A percentile compares a stretch with the other conserved stretches of the same genome.
These are phyloP conservation scores for Zelleria hepariella DNA, from an alignment of 2,888 invertebrate genomes.

Conservation along the genomic window DNA sequence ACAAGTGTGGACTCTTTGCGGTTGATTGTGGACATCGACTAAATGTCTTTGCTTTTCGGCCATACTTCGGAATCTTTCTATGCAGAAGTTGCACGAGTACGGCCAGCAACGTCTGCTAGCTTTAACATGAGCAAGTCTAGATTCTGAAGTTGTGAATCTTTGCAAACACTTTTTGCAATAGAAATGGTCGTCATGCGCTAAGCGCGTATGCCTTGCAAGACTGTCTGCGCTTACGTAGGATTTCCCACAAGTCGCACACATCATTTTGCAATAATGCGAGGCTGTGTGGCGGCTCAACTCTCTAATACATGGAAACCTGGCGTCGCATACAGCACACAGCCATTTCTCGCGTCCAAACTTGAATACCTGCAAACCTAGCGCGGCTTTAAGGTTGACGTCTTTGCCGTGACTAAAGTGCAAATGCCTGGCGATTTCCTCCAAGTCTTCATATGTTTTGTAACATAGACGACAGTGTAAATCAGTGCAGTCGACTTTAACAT, in stretches of 20 bases:
- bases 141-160: not conserved
- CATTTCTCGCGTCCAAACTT: slow-evolving; percentile 3
- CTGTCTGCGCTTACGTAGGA: slow-evolving; percentile 8
- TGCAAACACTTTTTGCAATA: not conserved
- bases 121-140: slow-evolving; percentile 20
- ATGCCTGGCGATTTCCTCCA: slow-evolving; percentile 28
- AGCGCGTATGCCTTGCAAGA: not conserved
- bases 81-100: slow-evolving; percentile 35
- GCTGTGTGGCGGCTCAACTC: slow-evolving; percentile 15
- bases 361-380: slow-evolving; percentile 7
- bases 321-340: slow-evolving; percentile 7
- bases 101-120: slow-evolving; percentile 33
- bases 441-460: slow-evolving; percentile 19
- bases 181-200: not conserved
- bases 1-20: not conserved
- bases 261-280: slow-evolving; percentile 15
- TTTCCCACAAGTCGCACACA: slow-evolving; percentile 18
- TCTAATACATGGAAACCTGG: slow-evolving; percentile 9
- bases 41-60: slow-evolving; percentile 2
- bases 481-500: slow-evolving; percentile 37
- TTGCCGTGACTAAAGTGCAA: slow-evolving; percentile 24
- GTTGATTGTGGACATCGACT: slow-evolving; percentile 1
- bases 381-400: not conserved
- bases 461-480: slow-evolving; percentile 41
- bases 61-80: slow-evolving; percentile 28